Base-by-base conservation (phyloP, 2,888 invertebrate species). In the Stegophylla sp. region DNA sequence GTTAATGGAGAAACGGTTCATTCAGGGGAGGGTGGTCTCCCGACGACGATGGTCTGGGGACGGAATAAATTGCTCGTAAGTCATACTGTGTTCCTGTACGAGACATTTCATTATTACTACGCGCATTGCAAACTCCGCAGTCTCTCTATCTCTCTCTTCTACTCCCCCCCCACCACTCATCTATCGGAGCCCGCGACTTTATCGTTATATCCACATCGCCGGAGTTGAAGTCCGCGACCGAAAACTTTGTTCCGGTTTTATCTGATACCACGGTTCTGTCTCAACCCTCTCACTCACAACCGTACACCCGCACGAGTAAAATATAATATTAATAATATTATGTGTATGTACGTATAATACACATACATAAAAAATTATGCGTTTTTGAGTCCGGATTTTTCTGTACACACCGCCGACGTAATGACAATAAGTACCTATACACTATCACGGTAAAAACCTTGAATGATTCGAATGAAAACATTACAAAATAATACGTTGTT, bases 41-140 rank as follows among this genome's bases (percentile, higher is more conserved):
- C 48, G 53, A 53, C 34, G 34, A 34, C 34, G 34, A 34, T 41
- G 66, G 66, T 67, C 59, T 63, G 51, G 34, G 77, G 77, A 61
- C 28, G 71, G 77, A 79, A 79, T 79, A 71, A 79, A 79, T 79
- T 71, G 79, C 69, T 79, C 79, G 79, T 79, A 79, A 79, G 71
- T 79, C 79, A 71, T 79, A 79, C 67, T 51, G 79, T 61, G 71
- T 71, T 71, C 69, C 79, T 71, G 79, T 79, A 69, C 61, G 79
- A 79, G 79, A 79, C 79, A 61, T 79, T 79, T 79, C 79, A 79
- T 79, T 77, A 69, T 77, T 66, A 56, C 64, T 66, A 56, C 64
- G 43, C 41, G n/a, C 28, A 41, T 12, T 45, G 53, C 53, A 20
- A 56, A 53, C 20, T 66, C 20, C 48, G n/a, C 9, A 5, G 34